Conservation (phyloP, 2,888 invertebrate genomes). For the Cabera pusaria region DNA sequence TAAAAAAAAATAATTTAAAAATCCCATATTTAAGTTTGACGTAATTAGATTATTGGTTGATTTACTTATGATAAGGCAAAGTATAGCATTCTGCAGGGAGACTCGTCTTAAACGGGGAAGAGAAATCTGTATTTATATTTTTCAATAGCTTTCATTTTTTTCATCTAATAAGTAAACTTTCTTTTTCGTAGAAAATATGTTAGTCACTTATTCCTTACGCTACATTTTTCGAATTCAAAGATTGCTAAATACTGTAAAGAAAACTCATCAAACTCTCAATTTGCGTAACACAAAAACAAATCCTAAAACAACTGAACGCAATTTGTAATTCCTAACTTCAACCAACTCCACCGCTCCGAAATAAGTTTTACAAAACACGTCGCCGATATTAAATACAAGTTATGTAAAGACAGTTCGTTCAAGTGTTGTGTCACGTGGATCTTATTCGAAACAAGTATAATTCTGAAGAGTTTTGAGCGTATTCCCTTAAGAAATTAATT, state of each 20-base stretch:
- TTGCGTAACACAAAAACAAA: conserved; percentile 43
- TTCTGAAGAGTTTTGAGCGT: conserved; percentile 59
- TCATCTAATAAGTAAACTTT: too few relatives aligned
- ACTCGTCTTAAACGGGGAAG: too few relatives aligned
- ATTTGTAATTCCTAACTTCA: conserved; percentile 65
- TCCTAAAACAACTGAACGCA: conserved; percentile 59
- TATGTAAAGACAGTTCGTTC: conserved; percentile 68
- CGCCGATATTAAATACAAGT: conserved; percentile 75
- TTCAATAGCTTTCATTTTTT: too few relatives aligned
- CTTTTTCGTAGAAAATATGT: too few relatives aligned
- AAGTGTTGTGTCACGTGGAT: conserved; percentile 65
- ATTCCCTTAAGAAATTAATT: conserved; percentile 64
- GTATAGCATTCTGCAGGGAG: too few relatives aligned
- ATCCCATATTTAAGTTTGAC: too few relatives aligned
- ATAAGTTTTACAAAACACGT: conserved; percentile 68
- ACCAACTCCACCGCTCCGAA: conserved; percentile 50
- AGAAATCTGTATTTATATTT: too few relatives aligned
- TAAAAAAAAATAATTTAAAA: too few relatives aligned
- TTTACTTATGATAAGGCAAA: too few relatives aligned
- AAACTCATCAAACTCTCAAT: conserved; percentile 36
- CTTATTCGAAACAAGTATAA: conserved; percentile 68
- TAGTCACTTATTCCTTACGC: too few relatives aligned
- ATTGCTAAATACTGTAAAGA: conserved; percentile 2
- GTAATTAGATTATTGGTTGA: too few relatives aligned
- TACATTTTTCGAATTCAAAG: too few relatives aligned